Percentiles rank a stretch among this genome's conserved stretches.
phyloP scores from a whole-genome alignment of 1,140 invertebrate genomes.

The Drosophila obscura region DNA sequence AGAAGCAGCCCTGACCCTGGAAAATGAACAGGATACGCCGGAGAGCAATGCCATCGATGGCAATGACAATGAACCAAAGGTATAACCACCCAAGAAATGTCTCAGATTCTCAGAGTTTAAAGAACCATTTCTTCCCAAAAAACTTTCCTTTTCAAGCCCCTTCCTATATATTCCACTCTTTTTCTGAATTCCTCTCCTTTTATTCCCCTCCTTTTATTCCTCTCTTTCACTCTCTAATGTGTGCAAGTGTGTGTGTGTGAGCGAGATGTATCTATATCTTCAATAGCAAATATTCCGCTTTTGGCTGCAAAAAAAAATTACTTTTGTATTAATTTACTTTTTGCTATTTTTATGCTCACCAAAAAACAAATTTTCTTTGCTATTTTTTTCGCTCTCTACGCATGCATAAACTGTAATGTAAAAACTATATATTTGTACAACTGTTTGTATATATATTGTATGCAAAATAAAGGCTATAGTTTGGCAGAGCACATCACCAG shows the following conservation, averaged over 20 bases:
- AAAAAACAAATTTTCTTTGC: constrained; percentile 53
- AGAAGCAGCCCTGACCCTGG: constrained; percentile 8
- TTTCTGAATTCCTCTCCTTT: constrained; percentile 1
- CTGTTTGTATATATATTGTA: constrained; percentile 33
- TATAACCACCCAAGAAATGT: constrained; percentile 52
- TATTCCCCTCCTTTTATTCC: neutral
- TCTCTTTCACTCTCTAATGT: constrained; percentile 5
- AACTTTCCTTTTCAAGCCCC: neutral
- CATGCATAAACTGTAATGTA: constrained; percentile 38
- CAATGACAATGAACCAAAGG: constrained; percentile 84
- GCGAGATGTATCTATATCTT: constrained; percentile 14
- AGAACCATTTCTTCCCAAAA: neutral
- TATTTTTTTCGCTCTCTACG: constrained; percentile 53
- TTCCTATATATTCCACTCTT: neutral
- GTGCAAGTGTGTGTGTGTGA: constrained; percentile 24
- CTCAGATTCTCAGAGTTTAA: constrained; percentile 5
- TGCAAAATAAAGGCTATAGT: constrained; percentile 73
- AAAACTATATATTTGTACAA: constrained; percentile 48
- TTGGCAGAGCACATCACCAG: constrained; percentile 80
- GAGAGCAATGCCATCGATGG: constrained; percentile 66
- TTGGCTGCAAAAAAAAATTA: constrained; percentile 31
- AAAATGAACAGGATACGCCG: constrained; percentile 26
- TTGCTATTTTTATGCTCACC: constrained; percentile 34
- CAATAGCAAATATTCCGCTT: constrained; percentile 16
- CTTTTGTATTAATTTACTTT: constrained; percentile 40